Evolutionary conservation across 2,888 invertebrate genomes (phyloP).

Genomic region (Spodoptera littoralis): DNA sequence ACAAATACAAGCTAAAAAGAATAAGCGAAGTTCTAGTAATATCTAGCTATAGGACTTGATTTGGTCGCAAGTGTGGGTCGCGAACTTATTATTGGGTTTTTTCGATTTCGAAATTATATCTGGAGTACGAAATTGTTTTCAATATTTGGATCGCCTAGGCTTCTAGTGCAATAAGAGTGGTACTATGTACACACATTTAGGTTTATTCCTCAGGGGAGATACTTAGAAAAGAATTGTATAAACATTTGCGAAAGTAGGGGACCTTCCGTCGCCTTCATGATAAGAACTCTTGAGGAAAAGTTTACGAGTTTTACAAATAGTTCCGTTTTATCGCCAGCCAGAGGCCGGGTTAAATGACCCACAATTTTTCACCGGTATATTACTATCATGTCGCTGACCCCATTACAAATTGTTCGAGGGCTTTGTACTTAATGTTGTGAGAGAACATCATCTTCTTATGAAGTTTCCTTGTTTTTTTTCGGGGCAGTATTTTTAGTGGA

Average conservation of each 20-base stretch:
- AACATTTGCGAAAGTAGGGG: conserved; percentile 2
- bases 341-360: conserved; percentile 22
- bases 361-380: conserved; percentile 37
- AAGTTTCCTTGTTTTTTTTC: too few relatives aligned
- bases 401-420: conserved; percentile 23
- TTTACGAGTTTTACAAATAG: conserved; percentile 42
- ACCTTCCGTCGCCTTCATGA: conserved; percentile 7
- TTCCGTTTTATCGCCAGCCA: conserved; percentile 34
- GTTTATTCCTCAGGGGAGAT: neutral
- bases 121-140: too few relatives aligned
- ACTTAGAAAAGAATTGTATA: conserved; percentile 1
- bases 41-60: too few relatives aligned
- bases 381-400: conserved; percentile 31
- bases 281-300: conserved; percentile 28
- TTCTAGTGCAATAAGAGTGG: too few relatives aligned
- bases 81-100: too few relatives aligned
- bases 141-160: too few relatives aligned
- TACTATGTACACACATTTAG: too few relatives aligned
- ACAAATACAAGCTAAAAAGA: too few relatives aligned
- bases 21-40: too few relatives aligned
- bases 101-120: too few relatives aligned
- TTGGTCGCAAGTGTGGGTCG: too few relatives aligned
- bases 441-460: neutral
- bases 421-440: conserved; percentile 15
- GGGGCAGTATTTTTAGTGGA: too few relatives aligned